Percentiles rank a stretch among this genome's conserved stretches.
These are phyloP conservation scores for Aix galericulata DNA, from an alignment of 2,113 vertebrate species.

Conservation along the genomic window DNA sequence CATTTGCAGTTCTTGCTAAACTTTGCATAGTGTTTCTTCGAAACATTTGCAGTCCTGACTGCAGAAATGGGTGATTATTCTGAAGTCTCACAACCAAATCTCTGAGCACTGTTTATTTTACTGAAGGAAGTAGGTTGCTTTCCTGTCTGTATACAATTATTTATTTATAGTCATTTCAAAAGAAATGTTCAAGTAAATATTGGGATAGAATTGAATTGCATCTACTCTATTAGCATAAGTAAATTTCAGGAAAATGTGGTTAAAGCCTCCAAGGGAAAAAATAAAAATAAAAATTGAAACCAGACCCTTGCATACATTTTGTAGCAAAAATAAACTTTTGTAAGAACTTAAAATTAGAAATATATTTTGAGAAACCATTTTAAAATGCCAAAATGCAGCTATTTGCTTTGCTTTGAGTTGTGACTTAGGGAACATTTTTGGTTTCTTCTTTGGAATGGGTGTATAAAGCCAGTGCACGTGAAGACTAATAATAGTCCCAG, in stretches of 20 bases:
- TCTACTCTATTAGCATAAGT: not conserved
- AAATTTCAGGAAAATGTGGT: not conserved
- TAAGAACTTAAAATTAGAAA: not conserved
- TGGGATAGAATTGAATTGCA: not conserved
- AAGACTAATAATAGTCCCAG: not conserved
- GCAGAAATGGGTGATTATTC: not conserved
- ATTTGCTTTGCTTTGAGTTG: not conserved
- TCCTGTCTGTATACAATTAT: not conserved
- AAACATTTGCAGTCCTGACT: not conserved
- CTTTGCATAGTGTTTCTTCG: not conserved
- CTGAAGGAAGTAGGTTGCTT: rapidly evolving
- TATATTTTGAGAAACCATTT: not conserved
- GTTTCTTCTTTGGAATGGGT: not conserved
- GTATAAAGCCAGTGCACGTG: not conserved
- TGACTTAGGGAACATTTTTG: not conserved
- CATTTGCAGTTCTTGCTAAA: not conserved
- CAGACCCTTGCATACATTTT: not conserved
- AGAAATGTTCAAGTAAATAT: not conserved
- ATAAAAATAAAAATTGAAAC: not conserved
- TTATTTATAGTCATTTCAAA: not conserved
- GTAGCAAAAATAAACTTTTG: not conserved
- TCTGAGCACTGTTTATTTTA: not conserved
- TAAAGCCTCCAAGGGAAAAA: not conserved
- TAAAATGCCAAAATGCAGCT: not conserved
- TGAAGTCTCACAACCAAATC: not conserved